Evolutionary conservation across 2,113 vertebrate genomes (phyloP).

Genomic region (Cyprinodon variegatus): DNA sequence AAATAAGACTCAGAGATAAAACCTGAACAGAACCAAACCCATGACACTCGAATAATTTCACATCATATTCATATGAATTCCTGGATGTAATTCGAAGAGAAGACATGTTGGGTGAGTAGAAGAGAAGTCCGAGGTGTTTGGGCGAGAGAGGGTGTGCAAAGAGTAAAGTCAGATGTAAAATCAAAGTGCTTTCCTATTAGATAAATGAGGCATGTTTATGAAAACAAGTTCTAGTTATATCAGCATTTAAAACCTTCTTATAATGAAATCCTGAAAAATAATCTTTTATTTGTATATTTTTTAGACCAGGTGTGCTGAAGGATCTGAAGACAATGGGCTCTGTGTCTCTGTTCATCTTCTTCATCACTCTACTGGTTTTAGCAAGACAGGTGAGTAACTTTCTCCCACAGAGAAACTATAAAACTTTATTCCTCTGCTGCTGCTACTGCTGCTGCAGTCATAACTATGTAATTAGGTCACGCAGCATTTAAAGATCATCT

Average conservation of each 20-base stretch:
- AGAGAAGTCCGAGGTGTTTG: too few relatives aligned
- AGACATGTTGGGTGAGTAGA: too few relatives aligned
- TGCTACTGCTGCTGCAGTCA: neutral
- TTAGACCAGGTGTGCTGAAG: conserved; percentile 95
- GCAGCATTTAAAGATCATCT: neutral
- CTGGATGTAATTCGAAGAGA: too few relatives aligned
- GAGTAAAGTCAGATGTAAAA: neutral
- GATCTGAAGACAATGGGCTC: conserved; percentile 98
- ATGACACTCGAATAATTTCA: too few relatives aligned
- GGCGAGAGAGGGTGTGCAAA: too few relatives aligned
- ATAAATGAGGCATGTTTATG: too few relatives aligned
- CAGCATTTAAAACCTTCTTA: neutral
- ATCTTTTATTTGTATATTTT: neutral
- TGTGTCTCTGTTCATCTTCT: conserved; percentile 95
- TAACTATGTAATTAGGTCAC: neutral
- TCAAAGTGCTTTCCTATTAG: neutral
- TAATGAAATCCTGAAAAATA: neutral
- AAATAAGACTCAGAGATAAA: too few relatives aligned
- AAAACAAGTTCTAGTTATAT: neutral
- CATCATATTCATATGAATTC: too few relatives aligned
- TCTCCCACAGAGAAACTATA: neutral
- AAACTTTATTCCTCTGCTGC: neutral
- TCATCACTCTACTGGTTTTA: conserved; percentile 92
- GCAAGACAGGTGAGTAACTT: conserved; percentile 90
- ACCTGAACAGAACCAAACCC: too few relatives aligned